Percentiles rank a stretch among this genome's conserved stretches.
Conservation (phyloP, 2,113 vertebrate species). For the Noctilio leporinus region DNA sequence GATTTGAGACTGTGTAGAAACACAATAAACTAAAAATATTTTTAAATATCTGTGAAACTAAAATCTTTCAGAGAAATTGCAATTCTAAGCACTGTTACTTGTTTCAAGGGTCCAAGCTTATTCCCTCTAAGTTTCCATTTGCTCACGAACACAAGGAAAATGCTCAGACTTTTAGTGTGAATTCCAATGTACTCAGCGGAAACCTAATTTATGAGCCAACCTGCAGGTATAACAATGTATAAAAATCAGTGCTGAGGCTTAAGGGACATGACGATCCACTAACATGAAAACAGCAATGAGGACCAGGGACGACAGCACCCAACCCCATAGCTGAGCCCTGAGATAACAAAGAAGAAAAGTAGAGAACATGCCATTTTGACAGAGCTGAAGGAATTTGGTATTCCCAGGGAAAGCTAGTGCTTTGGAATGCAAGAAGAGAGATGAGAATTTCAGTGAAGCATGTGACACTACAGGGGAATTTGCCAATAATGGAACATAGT, state of each 20-base stretch:
- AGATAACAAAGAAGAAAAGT: fast-evolving
- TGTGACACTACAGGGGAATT: neutral
- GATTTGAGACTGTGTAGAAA: neutral
- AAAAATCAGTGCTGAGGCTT: neutral
- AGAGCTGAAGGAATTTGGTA: neutral
- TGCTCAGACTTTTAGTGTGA: neutral
- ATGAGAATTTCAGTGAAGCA: neutral
- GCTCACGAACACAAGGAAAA: neutral
- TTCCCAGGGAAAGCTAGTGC: neutral
- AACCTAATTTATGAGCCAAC: neutral
- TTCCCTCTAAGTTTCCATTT: neutral
- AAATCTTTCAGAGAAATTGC: neutral
- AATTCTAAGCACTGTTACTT: neutral
- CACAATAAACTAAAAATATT: constrained; percentile 10
- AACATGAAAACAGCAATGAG: neutral
- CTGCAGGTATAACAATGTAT: neutral
- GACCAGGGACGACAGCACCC: neutral
- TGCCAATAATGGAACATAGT: neutral
- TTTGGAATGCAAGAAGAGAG: neutral
- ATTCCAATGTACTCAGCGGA: neutral
- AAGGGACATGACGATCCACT: neutral
- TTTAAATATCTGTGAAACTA: constrained; percentile 16
- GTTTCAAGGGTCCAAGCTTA: neutral
- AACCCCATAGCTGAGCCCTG: neutral
- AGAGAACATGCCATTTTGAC: neutral